Percentiles rank a stretch among this genome's conserved stretches.
These are phyloP conservation scores for Chondrilla cf. caribensis DNA, from an alignment of 37 sponge, comb jelly and placozoan genomes.

Conservation along the genomic window DNA sequence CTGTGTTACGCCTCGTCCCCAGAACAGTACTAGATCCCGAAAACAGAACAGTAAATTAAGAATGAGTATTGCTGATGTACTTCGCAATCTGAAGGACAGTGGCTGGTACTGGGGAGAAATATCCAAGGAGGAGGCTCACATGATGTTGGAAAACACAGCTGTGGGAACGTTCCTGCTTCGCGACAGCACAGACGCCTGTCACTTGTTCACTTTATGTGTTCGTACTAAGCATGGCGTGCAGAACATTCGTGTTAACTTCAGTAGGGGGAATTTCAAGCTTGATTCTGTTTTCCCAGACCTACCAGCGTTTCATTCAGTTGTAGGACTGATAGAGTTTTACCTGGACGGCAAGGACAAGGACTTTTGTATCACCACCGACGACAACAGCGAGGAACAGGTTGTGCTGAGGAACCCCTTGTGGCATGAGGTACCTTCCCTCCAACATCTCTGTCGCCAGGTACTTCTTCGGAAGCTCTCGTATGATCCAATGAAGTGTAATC, in stretches of 20 bases:
- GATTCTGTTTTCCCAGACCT: conserved; percentile 75
- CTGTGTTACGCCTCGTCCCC: neutral
- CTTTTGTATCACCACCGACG: conserved; percentile 67
- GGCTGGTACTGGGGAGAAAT: conserved; percentile 97
- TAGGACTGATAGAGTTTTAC: conserved; percentile 79
- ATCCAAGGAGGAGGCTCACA: conserved; percentile 67
- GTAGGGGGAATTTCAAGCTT: conserved; percentile 80
- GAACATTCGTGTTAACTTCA: conserved; percentile 77
- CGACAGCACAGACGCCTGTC: conserved; percentile 84
- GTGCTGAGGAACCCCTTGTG: conserved; percentile 64
- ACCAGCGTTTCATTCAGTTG: conserved; percentile 73
- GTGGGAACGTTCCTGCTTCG: conserved; percentile 84
- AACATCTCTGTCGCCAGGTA: conserved; percentile 71
- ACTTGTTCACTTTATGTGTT: conserved; percentile 82
- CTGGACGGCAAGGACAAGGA: conserved; percentile 33
- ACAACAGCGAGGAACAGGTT: conserved; percentile 65
- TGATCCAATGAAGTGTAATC: conserved; percentile 7
- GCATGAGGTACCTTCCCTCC: conserved; percentile 76
- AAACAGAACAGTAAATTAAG: conserved; percentile 18
- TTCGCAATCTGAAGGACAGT: conserved; percentile 71
- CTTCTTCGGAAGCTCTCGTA: conserved; percentile 37
- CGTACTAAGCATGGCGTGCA: conserved; percentile 57
- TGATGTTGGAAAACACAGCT: conserved; percentile 49
- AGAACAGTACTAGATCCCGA: neutral
- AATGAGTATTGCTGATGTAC: conserved; percentile 70